These are phyloP conservation scores for Ctenopoma kingsleyae DNA, from an alignment of 2,797 vertebrate species.

Conservation along the genomic window DNA sequence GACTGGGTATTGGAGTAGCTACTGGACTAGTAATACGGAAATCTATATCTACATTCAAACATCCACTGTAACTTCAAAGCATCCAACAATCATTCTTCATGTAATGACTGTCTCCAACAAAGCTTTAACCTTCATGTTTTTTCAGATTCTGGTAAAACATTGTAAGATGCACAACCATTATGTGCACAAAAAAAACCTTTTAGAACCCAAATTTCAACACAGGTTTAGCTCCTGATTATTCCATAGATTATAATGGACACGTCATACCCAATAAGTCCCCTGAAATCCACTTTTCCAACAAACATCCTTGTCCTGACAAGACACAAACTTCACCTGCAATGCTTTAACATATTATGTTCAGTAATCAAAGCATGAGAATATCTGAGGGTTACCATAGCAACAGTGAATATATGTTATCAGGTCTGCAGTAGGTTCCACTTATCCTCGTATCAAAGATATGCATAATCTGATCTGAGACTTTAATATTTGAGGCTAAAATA, in stretches of 20 bases:
- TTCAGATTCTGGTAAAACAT: neutral
- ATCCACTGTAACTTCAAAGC: neutral
- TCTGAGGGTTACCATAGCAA: constrained; percentile 19
- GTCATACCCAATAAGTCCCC: neutral
- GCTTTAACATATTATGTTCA: neutral
- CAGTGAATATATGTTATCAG: neutral
- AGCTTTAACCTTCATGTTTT: too few relatives aligned
- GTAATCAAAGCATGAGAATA: neutral
- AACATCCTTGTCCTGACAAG: neutral
- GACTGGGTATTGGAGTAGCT: too few relatives aligned
- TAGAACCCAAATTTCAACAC: neutral
- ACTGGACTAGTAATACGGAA: too few relatives aligned
- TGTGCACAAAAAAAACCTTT: neutral
- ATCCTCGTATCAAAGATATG: constrained; percentile 15
- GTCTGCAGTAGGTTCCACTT: neutral
- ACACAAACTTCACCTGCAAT: neutral
- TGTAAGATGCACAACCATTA: neutral
- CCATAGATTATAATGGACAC: too few relatives aligned
- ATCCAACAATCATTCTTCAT: neutral
- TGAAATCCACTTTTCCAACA: neutral
- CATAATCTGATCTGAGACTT: constrained; percentile 11
- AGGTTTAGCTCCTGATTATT: neutral
- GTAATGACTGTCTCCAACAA: neutral
- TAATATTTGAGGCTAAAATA: constrained; percentile 15
- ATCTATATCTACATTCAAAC: too few relatives aligned